phyloP scores from a whole-genome alignment of 2,797 vertebrate species.

The Centroberyx gerrardi region DNA sequence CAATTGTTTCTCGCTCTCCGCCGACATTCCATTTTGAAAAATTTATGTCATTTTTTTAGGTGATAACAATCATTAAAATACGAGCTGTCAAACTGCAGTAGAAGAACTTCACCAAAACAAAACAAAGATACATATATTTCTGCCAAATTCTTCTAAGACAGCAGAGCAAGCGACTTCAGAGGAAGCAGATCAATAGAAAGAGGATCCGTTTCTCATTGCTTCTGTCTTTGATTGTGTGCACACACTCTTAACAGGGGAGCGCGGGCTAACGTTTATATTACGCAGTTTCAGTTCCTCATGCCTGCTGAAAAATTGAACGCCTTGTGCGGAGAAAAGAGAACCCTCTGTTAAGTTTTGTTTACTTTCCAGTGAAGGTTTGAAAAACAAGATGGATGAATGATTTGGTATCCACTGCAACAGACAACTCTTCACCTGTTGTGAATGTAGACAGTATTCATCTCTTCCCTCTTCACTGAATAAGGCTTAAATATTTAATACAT shows the following conservation, averaged over 20 bases:
- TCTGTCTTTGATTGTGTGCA: slow-evolving; percentile 46
- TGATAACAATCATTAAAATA: slow-evolving; percentile 64
- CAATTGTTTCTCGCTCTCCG: slow-evolving; percentile 19
- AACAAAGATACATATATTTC: slow-evolving; percentile 55
- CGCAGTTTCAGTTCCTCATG: slow-evolving; percentile 33
- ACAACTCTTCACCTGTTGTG: background rate
- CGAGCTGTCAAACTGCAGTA: slow-evolving; percentile 54
- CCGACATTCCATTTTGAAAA: slow-evolving; percentile 49
- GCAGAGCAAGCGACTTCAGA: slow-evolving; percentile 45
- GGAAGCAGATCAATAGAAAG: slow-evolving; percentile 57
- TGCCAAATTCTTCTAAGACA: slow-evolving; percentile 46
- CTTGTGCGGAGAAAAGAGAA: slow-evolving; percentile 23
- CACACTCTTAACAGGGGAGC: slow-evolving; percentile 43
- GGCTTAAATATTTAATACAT: background rate
- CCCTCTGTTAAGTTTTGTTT: slow-evolving; percentile 25
- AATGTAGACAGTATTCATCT: background rate
- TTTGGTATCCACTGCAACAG: slow-evolving; percentile 6
- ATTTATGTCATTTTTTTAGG: slow-evolving; percentile 52
- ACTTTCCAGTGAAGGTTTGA: slow-evolving; percentile 17
- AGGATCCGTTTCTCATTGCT: slow-evolving; percentile 37
- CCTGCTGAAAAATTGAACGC: slow-evolving; percentile 55
- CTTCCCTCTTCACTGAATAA: background rate
- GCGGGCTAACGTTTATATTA: slow-evolving; percentile 38
- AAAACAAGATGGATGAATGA: slow-evolving; percentile 30
- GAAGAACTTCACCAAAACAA: slow-evolving; percentile 64